phyloP scores from a whole-genome alignment of 2,888 invertebrate species.

The Platypus cylindrus region DNA sequence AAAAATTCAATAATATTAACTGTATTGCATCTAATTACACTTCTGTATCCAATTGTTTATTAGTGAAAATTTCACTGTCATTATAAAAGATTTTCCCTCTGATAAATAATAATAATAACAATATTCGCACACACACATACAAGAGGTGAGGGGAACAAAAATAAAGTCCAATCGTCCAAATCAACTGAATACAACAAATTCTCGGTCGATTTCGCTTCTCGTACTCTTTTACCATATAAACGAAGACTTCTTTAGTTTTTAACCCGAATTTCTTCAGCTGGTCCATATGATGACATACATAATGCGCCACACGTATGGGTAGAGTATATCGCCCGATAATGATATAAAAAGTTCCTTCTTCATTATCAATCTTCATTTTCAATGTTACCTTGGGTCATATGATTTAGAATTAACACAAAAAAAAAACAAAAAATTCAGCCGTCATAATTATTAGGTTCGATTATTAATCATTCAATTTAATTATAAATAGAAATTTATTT shows the following conservation, averaged over 20 bases:
- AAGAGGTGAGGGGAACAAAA: slow-evolving; percentile 10
- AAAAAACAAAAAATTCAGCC: slow-evolving; percentile 6
- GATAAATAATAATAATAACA: slow-evolving; percentile 1
- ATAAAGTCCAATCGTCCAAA: slow-evolving; percentile 22
- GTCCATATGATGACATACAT: slow-evolving; percentile 36
- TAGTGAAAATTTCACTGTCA: slow-evolving; percentile 29
- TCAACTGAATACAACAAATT: slow-evolving; percentile 18
- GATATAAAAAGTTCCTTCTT: slow-evolving; percentile 35
- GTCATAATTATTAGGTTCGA: no score
- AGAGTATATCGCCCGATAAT: slow-evolving; percentile 19
- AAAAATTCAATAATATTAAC: no score
- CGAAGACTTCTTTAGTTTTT: slow-evolving; percentile 13
- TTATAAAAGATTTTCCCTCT: slow-evolving; percentile 21
- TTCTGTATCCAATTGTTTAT: not conserved
- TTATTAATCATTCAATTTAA: no score
- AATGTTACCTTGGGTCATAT: slow-evolving; percentile 34
- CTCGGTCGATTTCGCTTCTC: slow-evolving; percentile 10
- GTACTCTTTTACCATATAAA: no score
- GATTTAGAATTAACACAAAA: slow-evolving; percentile 10
- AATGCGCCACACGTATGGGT: no score
- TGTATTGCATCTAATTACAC: no score
- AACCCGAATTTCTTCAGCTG: slow-evolving; percentile 35
- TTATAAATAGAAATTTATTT: no score
- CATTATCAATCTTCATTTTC: slow-evolving; percentile 30
- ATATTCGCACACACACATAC: not conserved